Conservation (phyloP, 2,113 vertebrate genomes). For the Argyrosomus japonicus region DNA sequence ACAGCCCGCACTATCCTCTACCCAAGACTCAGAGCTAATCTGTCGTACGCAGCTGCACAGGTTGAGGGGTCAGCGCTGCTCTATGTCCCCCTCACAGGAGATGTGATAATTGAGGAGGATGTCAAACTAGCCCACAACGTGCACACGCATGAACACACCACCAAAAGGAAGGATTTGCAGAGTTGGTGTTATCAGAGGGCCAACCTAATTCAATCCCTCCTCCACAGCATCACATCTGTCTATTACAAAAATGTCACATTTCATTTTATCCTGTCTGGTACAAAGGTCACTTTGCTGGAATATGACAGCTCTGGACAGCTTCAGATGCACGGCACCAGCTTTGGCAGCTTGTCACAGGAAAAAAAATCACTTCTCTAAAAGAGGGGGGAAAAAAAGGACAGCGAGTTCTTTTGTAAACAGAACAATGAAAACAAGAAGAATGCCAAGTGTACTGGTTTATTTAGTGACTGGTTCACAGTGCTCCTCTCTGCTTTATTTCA, state of each 20-base stretch:
- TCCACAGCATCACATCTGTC: constrained; percentile 46
- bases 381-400: not conserved
- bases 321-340: constrained; percentile 11
- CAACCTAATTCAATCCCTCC: constrained; percentile 49
- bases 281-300: constrained; percentile 23
- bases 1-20: constrained; percentile 10
- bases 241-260: constrained; percentile 28
- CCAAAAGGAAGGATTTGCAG: not conserved
- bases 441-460: not conserved
- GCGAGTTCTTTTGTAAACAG: not conserved
- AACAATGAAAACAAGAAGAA: not conserved
- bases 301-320: constrained; percentile 7
- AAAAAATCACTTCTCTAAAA: not conserved
- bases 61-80: constrained; percentile 32
- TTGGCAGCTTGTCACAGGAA: constrained; percentile 11
- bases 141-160: not conserved
- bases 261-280: constrained; percentile 26
- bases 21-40: constrained; percentile 4
- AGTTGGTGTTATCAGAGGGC: constrained; percentile 9
- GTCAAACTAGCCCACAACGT: not conserved
- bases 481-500: not conserved
- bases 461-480: not conserved
- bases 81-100: not conserved
- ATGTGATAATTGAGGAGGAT: constrained; percentile 8
- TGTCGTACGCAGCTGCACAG: constrained; percentile 3